Evolutionary conservation across 1,140 invertebrate species (phyloP), one percentile per base, ranked within the genome.

Genomic region (Zaprionus davidi): DNA sequence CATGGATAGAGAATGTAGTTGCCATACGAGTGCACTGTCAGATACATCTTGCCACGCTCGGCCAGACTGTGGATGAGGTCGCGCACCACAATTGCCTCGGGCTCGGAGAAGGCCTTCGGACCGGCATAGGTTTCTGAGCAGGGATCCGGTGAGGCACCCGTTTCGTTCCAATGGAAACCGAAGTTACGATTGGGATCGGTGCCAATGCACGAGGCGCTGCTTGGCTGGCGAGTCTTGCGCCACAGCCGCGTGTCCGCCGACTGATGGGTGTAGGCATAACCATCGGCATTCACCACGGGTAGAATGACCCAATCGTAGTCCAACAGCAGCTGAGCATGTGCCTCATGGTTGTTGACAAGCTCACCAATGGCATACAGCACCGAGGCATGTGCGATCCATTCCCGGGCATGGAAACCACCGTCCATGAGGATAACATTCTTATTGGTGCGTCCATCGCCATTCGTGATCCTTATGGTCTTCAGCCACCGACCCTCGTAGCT

Each of bases 101-200:
- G 90, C 93, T 97, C 97, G 0, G 96, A 97, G 80, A 97, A 96
- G 0, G 95, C 81, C n/a, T 82, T 83, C 0, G 92, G 76, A 0
- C 97, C 96, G n/a, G 94, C 94, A 81, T 95, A 97, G 2, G 93
- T 95, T 0, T 96, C 94, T 3, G 87, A 83, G 87, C 96, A 97
- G 0, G 95, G 94, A 79, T 94, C 90, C 1, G 76, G 83, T 51
- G 95, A 96, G 0, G 95, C 94, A 2, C 96, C 96, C 20, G 90
- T 93, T 70, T 95, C 94, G 3, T 93, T 94, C 95, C 95, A 96
- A 74, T 95, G 94, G 79, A 94, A 94, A 13, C 93, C 95, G 66
- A 95, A 96, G 73, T 96, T 96, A 2, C 95, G 90, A 78, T 96
- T 96, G 0, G 94, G 93, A 82, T 96, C 95, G 0, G 94, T 94